phyloP scores from a whole-genome alignment of 2,797 vertebrate genomes.

The Lepus townsendii region DNA sequence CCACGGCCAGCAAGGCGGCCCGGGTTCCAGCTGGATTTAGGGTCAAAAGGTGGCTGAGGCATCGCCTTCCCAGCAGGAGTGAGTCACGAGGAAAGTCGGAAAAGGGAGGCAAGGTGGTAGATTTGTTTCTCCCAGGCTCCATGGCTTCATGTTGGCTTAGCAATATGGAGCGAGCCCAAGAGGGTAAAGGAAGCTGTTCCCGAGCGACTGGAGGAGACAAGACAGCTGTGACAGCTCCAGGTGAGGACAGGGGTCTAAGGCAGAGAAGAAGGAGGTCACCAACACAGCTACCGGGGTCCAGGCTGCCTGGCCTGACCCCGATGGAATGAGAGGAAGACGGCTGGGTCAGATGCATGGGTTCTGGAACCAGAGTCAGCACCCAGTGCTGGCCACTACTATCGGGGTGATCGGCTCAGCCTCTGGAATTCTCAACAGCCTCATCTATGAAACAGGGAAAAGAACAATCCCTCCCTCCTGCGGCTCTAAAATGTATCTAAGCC shows the following conservation, averaged over 20 bases:
- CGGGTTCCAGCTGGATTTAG: conserved; percentile 61
- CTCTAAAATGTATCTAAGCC: neutral
- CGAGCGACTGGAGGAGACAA: neutral
- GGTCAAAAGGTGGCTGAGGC: conserved; percentile 80
- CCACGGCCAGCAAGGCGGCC: conserved; percentile 73
- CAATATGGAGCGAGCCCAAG: neutral
- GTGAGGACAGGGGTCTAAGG: too few species aligned
- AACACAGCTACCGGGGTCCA: rapidly evolving
- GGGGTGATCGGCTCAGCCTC: neutral
- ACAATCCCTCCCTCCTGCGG: neutral
- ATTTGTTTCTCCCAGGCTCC: conserved; percentile 46
- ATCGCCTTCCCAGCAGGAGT: conserved; percentile 82
- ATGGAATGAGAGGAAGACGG: rapidly evolving
- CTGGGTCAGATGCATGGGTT: rapidly evolving
- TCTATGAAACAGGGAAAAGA: neutral
- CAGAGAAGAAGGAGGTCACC: neutral
- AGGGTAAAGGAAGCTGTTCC: neutral
- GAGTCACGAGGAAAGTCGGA: conserved; percentile 78
- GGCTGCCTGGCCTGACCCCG: neutral
- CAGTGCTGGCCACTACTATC: too few species aligned
- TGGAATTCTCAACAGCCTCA: neutral
- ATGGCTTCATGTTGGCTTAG: conserved; percentile 31
- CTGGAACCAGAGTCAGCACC: neutral
- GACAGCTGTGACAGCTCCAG: neutral
- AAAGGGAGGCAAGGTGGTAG: conserved; percentile 68